Evolutionary conservation across 2,797 vertebrate genomes (phyloP).

Genomic region (Phataginus tricuspis): DNA sequence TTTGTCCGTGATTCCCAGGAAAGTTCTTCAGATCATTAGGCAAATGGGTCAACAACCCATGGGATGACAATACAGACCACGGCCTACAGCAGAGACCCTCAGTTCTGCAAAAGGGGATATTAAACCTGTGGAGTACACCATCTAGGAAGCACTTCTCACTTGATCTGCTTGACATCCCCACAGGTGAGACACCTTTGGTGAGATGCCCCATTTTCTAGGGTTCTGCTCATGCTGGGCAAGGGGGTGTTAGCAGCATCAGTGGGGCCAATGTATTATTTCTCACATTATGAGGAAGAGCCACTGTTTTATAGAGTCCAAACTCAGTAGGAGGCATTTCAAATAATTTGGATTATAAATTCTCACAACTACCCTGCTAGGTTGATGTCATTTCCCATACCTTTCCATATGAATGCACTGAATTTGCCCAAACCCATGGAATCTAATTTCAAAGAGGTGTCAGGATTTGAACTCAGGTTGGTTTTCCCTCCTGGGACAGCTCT

Average conservation of each 20-base stretch:
- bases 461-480: background rate
- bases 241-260: background rate
- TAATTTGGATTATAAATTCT: background rate
- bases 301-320: background rate
- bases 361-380: background rate
- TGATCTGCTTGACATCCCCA: background rate
- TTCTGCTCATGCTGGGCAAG: background rate
- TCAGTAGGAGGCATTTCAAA: background rate
- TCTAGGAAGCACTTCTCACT: background rate
- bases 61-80: accelerated
- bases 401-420: background rate
- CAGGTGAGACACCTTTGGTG: background rate
- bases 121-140: background rate
- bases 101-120: background rate
- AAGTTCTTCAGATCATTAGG: background rate
- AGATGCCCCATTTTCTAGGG: background rate
- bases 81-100: accelerated
- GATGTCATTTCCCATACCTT: too few species aligned
- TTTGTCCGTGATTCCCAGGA: background rate
- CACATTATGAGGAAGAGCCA: background rate
- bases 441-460: background rate
- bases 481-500: background rate
- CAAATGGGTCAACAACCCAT: background rate
- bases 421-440: background rate
- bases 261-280: too few species aligned